Conservation (phyloP, 2,113 vertebrate genomes). For the Naja naja region DNA sequence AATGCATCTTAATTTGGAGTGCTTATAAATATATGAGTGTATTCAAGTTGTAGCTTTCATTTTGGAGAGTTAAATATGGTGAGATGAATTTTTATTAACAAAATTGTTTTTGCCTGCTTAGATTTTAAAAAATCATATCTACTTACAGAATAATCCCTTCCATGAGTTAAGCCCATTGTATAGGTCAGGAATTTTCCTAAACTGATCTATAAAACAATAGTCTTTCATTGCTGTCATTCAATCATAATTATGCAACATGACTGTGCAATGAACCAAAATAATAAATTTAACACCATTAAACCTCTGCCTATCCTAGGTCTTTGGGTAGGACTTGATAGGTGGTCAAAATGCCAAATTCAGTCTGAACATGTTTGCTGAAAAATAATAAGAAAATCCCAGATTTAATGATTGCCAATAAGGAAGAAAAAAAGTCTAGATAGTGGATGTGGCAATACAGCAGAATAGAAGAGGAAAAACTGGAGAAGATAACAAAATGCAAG, state of each 20-base stretch:
- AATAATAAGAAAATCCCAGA: too few relatives aligned
- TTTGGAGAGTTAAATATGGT: constrained; percentile 3
- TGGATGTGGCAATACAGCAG: too few relatives aligned
- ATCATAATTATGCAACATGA: not conserved
- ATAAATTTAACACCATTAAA: too few relatives aligned
- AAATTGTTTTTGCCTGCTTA: not conserved
- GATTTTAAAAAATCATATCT: not conserved
- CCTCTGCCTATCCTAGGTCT: too few relatives aligned
- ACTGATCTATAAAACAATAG: not conserved
- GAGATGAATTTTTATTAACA: constrained; percentile 10
- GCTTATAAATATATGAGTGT: constrained; percentile 1
- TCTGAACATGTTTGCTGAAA: too few relatives aligned
- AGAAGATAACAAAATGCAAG: too few relatives aligned
- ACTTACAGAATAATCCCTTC: not conserved
- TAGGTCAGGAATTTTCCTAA: not conserved
- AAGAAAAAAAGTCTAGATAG: too few relatives aligned
- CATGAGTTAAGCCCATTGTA: too few relatives aligned
- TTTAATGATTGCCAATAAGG: too few relatives aligned
- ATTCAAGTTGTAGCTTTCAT: not conserved
- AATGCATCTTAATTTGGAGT: not conserved
- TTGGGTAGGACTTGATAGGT: too few relatives aligned
- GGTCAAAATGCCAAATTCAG: too few relatives aligned
- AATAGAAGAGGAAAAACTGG: too few relatives aligned
- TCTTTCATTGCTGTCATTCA: not conserved
- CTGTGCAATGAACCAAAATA: not conserved